Conservation (phyloP, 1,140 invertebrate species). For the Leguminivora glycinivorella region DNA sequence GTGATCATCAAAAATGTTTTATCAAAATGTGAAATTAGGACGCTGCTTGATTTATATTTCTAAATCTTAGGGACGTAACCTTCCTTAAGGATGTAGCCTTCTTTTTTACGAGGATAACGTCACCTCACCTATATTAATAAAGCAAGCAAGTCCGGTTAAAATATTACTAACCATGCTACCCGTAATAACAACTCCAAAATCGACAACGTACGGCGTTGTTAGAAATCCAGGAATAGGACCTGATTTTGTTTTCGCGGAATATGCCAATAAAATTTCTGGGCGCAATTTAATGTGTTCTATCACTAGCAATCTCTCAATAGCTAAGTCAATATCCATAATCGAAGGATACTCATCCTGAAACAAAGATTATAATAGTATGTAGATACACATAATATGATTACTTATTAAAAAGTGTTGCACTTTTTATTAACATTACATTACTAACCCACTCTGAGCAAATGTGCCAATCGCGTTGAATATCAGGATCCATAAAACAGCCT, state of each 20-base stretch:
- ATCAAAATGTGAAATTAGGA: too few relatives aligned
- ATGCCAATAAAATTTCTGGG: constrained; percentile 54
- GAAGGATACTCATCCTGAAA: constrained; percentile 64
- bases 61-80: too few relatives aligned
- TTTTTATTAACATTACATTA: constrained; percentile 19
- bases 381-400: constrained; percentile 10
- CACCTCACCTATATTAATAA: neutral
- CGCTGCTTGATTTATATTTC: too few relatives aligned
- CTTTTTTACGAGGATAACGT: too few relatives aligned
- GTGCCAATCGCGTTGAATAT: constrained; percentile 59
- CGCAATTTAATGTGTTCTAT: constrained; percentile 53
- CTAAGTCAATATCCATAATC: constrained; percentile 67
- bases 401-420: too few relatives aligned
- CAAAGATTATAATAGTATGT: neutral
- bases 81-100: too few relatives aligned
- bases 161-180: constrained; percentile 56
- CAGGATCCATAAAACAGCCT: constrained; percentile 64
- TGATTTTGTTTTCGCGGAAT: constrained; percentile 45
- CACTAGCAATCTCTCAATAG: constrained; percentile 62
- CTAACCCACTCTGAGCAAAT: constrained; percentile 65
- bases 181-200: constrained; percentile 68
- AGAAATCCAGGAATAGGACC: constrained; percentile 60
- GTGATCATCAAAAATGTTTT: too few relatives aligned
- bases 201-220: constrained; percentile 63
- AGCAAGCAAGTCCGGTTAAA: neutral